Base-by-base conservation (phyloP, 2,888 invertebrate species). In the Pseudolycoriella hygida region DNA sequence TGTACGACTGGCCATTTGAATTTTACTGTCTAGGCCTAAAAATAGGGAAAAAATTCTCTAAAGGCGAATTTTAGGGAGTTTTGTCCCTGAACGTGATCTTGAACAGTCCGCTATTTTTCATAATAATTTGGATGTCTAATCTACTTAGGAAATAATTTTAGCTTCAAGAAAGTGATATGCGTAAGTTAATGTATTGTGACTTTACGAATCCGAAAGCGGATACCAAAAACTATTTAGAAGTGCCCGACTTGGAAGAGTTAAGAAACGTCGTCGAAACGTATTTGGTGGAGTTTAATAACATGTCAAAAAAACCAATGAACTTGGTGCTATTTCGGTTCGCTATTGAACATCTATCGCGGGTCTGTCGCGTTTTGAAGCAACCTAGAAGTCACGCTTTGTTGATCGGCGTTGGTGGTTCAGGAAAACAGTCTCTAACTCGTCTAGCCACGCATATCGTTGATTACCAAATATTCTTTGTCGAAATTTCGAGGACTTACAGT, bases 231-330 rank as follows among this genome's bases (percentile, higher is more conserved):
- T 96, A 96, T 57, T 75, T 86, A 57, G 93, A 94, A 68, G 89
- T 92, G 0, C 64, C 71, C 2, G 87, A 93, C 59, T 69, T 92
- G 58, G 85, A 86, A 38, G 75, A 79, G 51, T 65, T 96, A 46
- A 76, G 81, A 47, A 67, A 73, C 1, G 85, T 90, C 5, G 89
- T 90, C 1, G 92, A 94, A 54, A 80, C 80, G 0, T 92, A 86
- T 65, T 69, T 94, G 12, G 78, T 79, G 1, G 94, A 94, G 60
- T 93, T 80, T 60, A 94, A 94, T 61, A 86, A 88, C 52, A 88
- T 94, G 86, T 84, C 87, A 10, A 94, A 90, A 63, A 93, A 92
- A 58, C 93, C 93, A 0, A 94, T 94, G 94, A 85, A 90, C 63
- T 71, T 94, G 45, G 93, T 94, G 2, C 67, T 94, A 31, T 89